A percentile compares a stretch with the other conserved stretches of the same genome.
Evolutionary conservation across 2,888 invertebrate genomes (phyloP).

Genomic region (Toxonevra muliebris): DNA sequence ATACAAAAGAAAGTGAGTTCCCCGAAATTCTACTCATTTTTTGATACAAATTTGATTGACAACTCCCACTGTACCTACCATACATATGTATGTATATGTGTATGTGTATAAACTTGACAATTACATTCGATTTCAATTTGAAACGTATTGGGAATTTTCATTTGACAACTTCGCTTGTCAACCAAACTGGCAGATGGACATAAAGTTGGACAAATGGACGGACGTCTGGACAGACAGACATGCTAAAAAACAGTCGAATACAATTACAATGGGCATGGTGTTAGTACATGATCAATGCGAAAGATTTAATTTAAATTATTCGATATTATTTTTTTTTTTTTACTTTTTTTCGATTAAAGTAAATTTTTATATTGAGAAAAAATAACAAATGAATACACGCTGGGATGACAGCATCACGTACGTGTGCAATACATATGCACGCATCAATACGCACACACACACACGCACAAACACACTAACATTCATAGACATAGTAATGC

Average conservation of each 20-base stretch:
- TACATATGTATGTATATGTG: too few species aligned
- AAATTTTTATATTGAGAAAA: constrained; percentile 21
- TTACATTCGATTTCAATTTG: constrained; percentile 38
- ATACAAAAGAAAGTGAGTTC: too few species aligned
- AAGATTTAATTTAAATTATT: constrained; percentile 39
- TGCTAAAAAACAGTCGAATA: neutral
- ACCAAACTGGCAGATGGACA: constrained; percentile 39
- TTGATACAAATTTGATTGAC: too few species aligned
- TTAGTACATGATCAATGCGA: constrained; percentile 29
- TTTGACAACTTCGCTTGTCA: constrained; percentile 50
- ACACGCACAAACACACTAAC: neutral
- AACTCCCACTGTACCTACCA: too few species aligned
- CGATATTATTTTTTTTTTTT: neutral
- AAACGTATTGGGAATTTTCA: constrained; percentile 53
- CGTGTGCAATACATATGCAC: constrained; percentile 8
- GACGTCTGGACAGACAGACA: neutral
- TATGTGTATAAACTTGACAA: too few species aligned
- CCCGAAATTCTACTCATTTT: too few species aligned
- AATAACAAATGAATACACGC: constrained; percentile 18
- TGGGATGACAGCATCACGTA: constrained; percentile 15
- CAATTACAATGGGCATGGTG: neutral
- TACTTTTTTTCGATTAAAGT: constrained; percentile 28
- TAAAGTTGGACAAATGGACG: constrained; percentile 25
- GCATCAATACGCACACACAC: constrained; percentile 14
- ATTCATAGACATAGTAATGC: constrained; percentile 10